phyloP scores from a whole-genome alignment of 1,140 invertebrate genomes.

The Bombus confusus region DNA sequence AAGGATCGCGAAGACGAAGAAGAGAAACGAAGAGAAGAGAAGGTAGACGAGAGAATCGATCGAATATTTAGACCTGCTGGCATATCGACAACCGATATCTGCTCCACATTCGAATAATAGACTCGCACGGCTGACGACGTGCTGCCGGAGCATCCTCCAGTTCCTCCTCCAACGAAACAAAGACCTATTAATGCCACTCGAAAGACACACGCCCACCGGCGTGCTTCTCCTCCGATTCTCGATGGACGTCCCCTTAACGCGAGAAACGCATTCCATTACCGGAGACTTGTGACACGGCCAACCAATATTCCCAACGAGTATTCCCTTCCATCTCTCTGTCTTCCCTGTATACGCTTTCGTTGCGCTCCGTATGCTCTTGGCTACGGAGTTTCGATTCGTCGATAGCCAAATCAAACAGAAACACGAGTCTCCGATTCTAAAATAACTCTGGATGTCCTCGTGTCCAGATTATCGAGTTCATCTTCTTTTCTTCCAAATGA shows the following conservation, averaged over 20 bases:
- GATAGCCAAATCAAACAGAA: not conserved
- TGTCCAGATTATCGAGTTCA: too few species aligned
- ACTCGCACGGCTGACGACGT: conserved; percentile 64
- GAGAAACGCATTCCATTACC: conserved; percentile 50
- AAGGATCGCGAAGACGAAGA: not conserved
- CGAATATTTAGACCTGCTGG: conserved; percentile 68
- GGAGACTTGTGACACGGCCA: conserved; percentile 24
- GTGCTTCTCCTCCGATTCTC: conserved; percentile 9
- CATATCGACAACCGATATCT: conserved; percentile 78
- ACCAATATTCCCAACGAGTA: not conserved
- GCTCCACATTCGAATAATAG: conserved; percentile 79
- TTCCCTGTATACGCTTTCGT: not conserved
- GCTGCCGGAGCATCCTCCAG: conserved; percentile 52
- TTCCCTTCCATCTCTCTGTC: not conserved
- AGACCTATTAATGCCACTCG: conserved; percentile 75
- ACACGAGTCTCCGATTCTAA: too few species aligned
- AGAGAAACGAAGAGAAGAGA: not conserved
- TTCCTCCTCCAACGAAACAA: conserved; percentile 65
- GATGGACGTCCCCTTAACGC: conserved; percentile 27
- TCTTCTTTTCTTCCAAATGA: too few species aligned
- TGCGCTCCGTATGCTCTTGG: not conserved
- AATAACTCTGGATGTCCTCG: too few species aligned
- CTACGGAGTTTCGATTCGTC: not conserved
- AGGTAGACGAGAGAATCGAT: conserved; percentile 60
- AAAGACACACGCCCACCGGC: conserved; percentile 58